phyloP scores from a whole-genome alignment of 2,113 vertebrate species.

The Azemiops feae region DNA sequence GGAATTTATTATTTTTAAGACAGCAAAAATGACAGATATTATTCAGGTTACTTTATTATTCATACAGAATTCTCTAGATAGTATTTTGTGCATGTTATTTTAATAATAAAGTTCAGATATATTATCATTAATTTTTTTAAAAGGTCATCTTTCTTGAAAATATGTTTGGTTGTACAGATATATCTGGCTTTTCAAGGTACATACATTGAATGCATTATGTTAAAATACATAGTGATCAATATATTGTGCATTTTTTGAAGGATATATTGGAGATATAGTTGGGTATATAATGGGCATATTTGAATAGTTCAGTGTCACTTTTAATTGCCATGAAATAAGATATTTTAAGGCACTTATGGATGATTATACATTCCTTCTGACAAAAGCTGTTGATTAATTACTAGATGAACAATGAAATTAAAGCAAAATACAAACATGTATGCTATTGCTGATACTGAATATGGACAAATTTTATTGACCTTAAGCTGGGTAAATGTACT shows the following conservation, averaged over 20 bases:
- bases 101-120: neutral
- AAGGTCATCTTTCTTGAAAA: neutral
- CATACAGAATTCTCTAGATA: neutral
- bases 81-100: neutral
- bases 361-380: constrained; percentile 75
- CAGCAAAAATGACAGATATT: neutral
- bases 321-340: constrained; percentile 76
- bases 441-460: constrained; percentile 61
- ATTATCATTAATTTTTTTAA: neutral
- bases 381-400: constrained; percentile 75
- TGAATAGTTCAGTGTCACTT: constrained; percentile 75
- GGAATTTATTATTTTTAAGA: neutral
- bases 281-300: constrained; percentile 80
- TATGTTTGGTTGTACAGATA: constrained; percentile 44
- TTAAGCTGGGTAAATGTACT: constrained; percentile 65
- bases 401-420: constrained; percentile 64
- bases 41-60: neutral
- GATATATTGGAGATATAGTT: constrained; percentile 81
- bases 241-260: constrained; percentile 78
- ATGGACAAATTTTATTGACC: constrained; percentile 70
- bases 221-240: constrained; percentile 71
- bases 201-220: constrained; percentile 57
- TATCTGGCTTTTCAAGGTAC: constrained; percentile 57
- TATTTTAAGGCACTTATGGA: constrained; percentile 70
- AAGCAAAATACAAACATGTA: constrained; percentile 69